A percentile compares a stretch with the other conserved stretches of the same genome.
Evolutionary conservation across 1,140 invertebrate genomes (phyloP).

Genomic region (Prorops nasuta): DNA sequence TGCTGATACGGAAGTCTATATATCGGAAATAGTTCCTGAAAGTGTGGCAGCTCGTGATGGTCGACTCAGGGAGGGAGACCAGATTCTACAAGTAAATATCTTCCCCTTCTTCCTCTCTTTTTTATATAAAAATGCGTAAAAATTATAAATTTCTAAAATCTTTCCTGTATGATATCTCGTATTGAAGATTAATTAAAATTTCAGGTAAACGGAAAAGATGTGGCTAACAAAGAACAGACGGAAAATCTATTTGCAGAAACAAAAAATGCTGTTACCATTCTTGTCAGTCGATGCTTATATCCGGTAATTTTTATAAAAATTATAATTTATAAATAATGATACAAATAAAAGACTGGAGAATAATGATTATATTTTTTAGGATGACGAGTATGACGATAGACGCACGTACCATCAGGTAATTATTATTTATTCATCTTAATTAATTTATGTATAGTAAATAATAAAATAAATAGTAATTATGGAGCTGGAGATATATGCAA

Average conservation of each 20-base stretch:
- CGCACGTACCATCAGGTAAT: slow-evolving; percentile 28
- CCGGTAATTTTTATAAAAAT: slow-evolving; percentile 54
- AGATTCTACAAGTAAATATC: slow-evolving; percentile 64
- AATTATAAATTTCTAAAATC: too few relatives aligned
- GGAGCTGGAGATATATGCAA: too few relatives aligned
- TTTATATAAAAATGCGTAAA: too few relatives aligned
- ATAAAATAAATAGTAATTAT: too few relatives aligned
- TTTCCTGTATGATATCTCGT: too few relatives aligned
- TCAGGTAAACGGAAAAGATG: slow-evolving; percentile 59
- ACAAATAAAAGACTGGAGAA: slow-evolving; percentile 19
- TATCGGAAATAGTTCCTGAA: slow-evolving; percentile 69
- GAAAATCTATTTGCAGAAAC: slow-evolving; percentile 59
- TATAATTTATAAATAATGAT: slow-evolving; percentile 22
- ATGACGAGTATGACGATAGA: slow-evolving; percentile 33
- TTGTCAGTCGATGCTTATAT: slow-evolving; percentile 61
- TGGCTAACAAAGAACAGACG: slow-evolving; percentile 60
- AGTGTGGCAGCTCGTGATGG: slow-evolving; percentile 71
- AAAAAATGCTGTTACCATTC: slow-evolving; percentile 57
- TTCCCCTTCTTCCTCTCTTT: neutral
- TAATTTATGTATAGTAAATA: neutral
- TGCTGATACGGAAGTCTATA: slow-evolving; percentile 63
- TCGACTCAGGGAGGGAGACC: slow-evolving; percentile 70
- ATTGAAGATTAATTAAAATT: too few relatives aligned
- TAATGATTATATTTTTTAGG: slow-evolving; percentile 27
- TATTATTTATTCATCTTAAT: neutral